A percentile compares a stretch with the other conserved stretches of the same genome.
Conservation (phyloP, 2,888 invertebrate species). For the Ypsolopha scabrella region DNA sequence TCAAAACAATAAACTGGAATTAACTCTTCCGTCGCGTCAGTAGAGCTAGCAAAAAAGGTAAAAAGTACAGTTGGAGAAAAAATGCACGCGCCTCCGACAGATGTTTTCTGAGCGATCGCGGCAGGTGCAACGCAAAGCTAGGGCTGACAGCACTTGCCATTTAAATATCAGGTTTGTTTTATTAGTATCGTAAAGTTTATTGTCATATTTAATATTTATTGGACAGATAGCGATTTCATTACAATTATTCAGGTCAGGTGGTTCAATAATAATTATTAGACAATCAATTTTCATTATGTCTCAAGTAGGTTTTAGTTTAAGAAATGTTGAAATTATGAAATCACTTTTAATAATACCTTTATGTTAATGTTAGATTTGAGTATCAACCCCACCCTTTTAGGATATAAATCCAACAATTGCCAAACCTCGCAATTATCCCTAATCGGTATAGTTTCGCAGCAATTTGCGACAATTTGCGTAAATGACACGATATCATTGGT, state of each 20-base stretch:
- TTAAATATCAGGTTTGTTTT: background rate
- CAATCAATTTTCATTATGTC: background rate
- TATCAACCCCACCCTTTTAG: constrained; percentile 1
- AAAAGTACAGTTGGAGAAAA: constrained; percentile 29
- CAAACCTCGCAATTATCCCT: constrained; percentile 49
- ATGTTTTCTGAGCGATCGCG: constrained; percentile 54
- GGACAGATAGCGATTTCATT: background rate
- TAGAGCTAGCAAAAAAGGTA: constrained; percentile 16
- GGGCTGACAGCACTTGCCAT: constrained; percentile 29
- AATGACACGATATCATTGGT: constrained; percentile 33
- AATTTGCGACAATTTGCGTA: constrained; percentile 51
- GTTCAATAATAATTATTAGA: background rate
- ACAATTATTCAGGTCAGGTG: background rate
- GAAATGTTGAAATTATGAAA: no score
- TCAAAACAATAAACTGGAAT: constrained; percentile 24
- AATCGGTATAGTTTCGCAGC: constrained; percentile 49
- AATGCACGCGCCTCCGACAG: constrained; percentile 41
- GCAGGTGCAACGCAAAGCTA: constrained; percentile 45
- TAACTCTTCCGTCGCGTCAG: constrained; percentile 30
- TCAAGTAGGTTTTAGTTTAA: no score
- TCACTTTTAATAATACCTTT: background rate
- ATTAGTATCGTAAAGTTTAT: background rate
- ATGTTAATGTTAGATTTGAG: background rate
- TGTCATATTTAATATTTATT: background rate
- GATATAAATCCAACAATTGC: constrained; percentile 27